Evolutionary conservation across 1,140 invertebrate genomes (phyloP).

Genomic region (Halictus rubicundus): DNA sequence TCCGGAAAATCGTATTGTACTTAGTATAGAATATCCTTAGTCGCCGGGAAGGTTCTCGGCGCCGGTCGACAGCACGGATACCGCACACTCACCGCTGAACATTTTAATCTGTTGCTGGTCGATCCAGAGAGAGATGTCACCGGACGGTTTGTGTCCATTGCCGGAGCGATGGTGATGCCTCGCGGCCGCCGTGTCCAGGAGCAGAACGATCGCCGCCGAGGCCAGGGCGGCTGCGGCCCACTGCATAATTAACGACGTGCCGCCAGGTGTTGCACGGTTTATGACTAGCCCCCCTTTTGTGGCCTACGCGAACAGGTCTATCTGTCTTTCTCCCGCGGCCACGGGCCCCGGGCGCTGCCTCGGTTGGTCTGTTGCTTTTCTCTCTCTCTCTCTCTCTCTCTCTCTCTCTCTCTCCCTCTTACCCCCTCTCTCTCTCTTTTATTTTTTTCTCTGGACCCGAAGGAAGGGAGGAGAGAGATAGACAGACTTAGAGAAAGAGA

Average conservation of each 20-base stretch:
- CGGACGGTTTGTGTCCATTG: slow-evolving; percentile 75
- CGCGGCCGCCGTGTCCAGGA: slow-evolving; percentile 62
- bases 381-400: neutral
- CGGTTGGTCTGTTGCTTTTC: neutral
- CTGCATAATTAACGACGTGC: slow-evolving; percentile 68
- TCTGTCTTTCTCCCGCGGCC: slow-evolving; percentile 1
- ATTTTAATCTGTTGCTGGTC: slow-evolving; percentile 93
- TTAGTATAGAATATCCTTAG: too few species aligned
- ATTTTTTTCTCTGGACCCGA: neutral
- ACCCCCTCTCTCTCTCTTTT: neutral
- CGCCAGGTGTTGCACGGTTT: slow-evolving; percentile 57
- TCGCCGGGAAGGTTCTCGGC: neutral
- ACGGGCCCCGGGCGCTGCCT: neutral
- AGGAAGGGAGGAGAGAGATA: neutral
- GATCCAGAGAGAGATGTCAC: slow-evolving; percentile 92
- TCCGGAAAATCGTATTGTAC: neutral
- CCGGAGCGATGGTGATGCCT: slow-evolving; percentile 73
- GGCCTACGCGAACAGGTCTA: slow-evolving; percentile 29
- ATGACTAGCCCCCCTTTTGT: slow-evolving; percentile 24
- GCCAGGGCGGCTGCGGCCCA: slow-evolving; percentile 69
- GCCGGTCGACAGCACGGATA: neutral
- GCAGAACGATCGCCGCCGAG: slow-evolving; percentile 61
- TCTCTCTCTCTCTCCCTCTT: neutral
- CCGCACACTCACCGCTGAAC: slow-evolving; percentile 87
- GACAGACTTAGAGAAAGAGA: neutral